Evolutionary conservation across 2,888 invertebrate genomes (phyloP).

Genomic region (Heptascelio sp.): DNA sequence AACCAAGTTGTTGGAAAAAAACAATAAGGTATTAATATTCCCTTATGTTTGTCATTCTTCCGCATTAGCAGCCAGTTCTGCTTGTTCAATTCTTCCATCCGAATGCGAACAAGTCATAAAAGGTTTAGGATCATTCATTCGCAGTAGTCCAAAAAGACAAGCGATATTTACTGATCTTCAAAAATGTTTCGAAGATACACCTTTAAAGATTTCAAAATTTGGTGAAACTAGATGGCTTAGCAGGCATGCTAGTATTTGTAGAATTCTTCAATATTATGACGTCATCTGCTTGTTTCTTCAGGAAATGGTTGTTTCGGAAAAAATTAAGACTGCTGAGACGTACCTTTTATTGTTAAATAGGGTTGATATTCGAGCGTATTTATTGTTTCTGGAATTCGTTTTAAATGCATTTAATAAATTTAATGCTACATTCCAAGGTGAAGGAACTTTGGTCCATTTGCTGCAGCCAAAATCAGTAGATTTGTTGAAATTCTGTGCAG

Average conservation of each 20-base stretch:
- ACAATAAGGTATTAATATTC: too few relatives aligned
- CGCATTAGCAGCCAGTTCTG: too few relatives aligned
- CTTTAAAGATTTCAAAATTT: background rate
- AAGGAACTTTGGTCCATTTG: background rate
- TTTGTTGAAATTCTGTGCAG: background rate
- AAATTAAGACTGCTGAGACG: background rate
- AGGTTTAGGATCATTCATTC: too few relatives aligned
- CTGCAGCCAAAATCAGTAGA: background rate
- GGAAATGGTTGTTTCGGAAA: slow-evolving; percentile 9
- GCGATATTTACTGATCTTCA: slow-evolving; percentile 15
- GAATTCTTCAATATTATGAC: slow-evolving; percentile 14
- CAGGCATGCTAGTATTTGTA: slow-evolving; percentile 5
- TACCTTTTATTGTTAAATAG: background rate
- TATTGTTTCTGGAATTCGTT: background rate
- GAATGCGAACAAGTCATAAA: too few relatives aligned
- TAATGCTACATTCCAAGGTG: background rate
- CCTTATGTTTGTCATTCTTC: too few relatives aligned
- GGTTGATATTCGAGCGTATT: slow-evolving; percentile 12
- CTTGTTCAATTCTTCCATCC: too few relatives aligned
- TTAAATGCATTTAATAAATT: background rate
- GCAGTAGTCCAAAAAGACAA: background rate
- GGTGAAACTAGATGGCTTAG: slow-evolving; percentile 21
- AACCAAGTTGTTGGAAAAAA: too few relatives aligned
- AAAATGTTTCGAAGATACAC: background rate
- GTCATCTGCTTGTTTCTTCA: background rate